Evolutionary conservation across 2,888 invertebrate genomes (phyloP).

Genomic region (Hirtodrosophila confusa): DNA sequence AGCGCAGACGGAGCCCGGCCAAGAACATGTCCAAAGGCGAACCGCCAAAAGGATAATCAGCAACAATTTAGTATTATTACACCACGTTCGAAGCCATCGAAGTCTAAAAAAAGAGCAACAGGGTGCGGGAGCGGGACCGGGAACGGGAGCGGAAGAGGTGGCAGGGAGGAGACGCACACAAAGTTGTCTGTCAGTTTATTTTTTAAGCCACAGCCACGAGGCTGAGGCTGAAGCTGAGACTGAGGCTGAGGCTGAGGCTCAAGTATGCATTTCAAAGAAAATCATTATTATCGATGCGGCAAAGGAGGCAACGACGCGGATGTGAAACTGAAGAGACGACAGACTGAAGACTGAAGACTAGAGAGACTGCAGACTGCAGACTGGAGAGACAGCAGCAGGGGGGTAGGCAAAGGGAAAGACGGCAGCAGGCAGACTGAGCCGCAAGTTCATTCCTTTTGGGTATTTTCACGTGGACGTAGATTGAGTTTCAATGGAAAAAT

Average conservation of each 20-base stretch:
- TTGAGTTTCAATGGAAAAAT: constrained; percentile 82
- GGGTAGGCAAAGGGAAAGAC: background rate
- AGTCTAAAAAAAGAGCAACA: constrained; percentile 28
- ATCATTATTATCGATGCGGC: constrained; percentile 79
- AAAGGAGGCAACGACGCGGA: constrained; percentile 37
- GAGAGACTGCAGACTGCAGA: constrained; percentile 5
- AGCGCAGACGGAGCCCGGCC: constrained; percentile 35
- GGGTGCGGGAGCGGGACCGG: background rate
- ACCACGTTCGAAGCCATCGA: constrained; percentile 81
- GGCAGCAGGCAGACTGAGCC: constrained; percentile 9
- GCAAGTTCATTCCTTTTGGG: constrained; percentile 64
- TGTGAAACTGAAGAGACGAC: constrained; percentile 29
- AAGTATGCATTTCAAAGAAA: constrained; percentile 80
- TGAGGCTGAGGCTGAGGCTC: constrained; percentile 32
- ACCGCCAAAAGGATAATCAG: constrained; percentile 84
- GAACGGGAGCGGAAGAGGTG: background rate
- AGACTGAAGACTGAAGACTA: constrained; percentile 18
- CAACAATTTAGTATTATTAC: constrained; percentile 84
- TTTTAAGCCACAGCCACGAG: constrained; percentile 41
- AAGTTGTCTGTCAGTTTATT: constrained; percentile 71
- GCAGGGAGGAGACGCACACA: constrained; percentile 55
- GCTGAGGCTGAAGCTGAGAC: constrained; percentile 22
- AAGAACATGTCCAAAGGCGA: constrained; percentile 75
- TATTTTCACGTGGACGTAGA: constrained; percentile 78
- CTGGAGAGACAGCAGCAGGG: background rate